phyloP scores from a whole-genome alignment of 2,888 invertebrate genomes.

The Melanchra persicariae region DNA sequence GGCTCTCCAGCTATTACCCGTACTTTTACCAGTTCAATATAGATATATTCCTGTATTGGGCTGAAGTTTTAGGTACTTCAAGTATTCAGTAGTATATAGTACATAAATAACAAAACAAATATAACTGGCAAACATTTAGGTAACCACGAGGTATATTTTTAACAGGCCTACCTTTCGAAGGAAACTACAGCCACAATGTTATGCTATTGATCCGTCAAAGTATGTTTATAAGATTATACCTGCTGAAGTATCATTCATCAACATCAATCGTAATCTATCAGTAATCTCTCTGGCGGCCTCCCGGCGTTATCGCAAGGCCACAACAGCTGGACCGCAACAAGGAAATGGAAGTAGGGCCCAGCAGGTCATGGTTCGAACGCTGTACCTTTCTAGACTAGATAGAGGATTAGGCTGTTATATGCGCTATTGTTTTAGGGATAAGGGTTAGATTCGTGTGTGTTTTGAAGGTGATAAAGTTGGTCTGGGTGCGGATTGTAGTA shows the following conservation, averaged over 20 bases:
- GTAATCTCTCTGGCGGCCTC: slow-evolving; percentile 26
- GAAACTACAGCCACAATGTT: not conserved
- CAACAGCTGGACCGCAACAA: slow-evolving; percentile 41
- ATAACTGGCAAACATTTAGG: no score
- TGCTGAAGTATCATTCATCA: slow-evolving; percentile 32
- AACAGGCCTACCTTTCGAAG: not conserved
- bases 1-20: no score
- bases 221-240: not conserved
- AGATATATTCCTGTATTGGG: no score
- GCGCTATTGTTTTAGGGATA: not conserved
- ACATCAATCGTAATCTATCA: slow-evolving; percentile 23
- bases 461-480: not conserved
- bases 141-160: no score
- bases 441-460: slow-evolving; percentile 7
- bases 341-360: slow-evolving; percentile 49
- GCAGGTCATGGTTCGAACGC: slow-evolving; percentile 47
- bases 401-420: not conserved
- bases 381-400: slow-evolving; percentile 44
- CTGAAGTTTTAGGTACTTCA: no score
- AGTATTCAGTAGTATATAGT: no score
- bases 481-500: not conserved
- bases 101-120: no score
- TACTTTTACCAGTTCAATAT: no score
- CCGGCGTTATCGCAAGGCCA: slow-evolving; percentile 40
- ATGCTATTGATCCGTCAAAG: not conserved